Evolutionary conservation across 2,888 invertebrate species (phyloP), one percentile per base, ranked within the genome.

Genomic region (Athalia rosae): DNA sequence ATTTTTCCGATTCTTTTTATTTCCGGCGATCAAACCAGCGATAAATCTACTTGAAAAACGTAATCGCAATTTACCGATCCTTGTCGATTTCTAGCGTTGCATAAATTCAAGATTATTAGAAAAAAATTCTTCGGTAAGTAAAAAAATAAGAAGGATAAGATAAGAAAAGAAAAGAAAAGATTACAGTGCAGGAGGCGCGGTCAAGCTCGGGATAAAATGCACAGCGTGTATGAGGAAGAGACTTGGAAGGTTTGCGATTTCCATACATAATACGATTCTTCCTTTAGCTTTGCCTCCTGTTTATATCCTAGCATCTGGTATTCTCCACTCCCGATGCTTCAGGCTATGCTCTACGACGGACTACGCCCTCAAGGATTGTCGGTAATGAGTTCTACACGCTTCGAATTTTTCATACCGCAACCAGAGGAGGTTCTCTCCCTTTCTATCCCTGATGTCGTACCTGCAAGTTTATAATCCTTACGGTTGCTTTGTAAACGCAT

Each of bases 331-430:
- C 9, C n/a, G 28, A 58, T 56, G 69, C 74, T 74, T 50, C 48
- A 48, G 61, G 45, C 28, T 28, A 28, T 28, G 59, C 73, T 67
- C 79, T 69, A 80, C 79, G 82, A 82, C 80, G 81, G 81, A 81
- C 80, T 84, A 84, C 84, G 85, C 84, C 85, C 84, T 85, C 83
- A 11, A 83, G 84, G 84, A 86, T 84, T 82, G 83, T 83, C 80
- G 82, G 84, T 87, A 87, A 87, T 85, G 86, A 86, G 86, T 86
- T 86, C 84, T 85, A 85, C 84, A 85, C 84, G 85, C 83, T 84
- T 84, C 66, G 78, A 78, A 79, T 79, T 81, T 80, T 82, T 81
- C 80, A 82, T 79, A 28, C 28, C 28, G 28, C 2, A 28, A 28
- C 28, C 28, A 28, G 28, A 28, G 28, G 28, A 28, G 28, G 28